phyloP scores from a whole-genome alignment of 2,888 invertebrate species.

The Drosophila barbarae region DNA sequence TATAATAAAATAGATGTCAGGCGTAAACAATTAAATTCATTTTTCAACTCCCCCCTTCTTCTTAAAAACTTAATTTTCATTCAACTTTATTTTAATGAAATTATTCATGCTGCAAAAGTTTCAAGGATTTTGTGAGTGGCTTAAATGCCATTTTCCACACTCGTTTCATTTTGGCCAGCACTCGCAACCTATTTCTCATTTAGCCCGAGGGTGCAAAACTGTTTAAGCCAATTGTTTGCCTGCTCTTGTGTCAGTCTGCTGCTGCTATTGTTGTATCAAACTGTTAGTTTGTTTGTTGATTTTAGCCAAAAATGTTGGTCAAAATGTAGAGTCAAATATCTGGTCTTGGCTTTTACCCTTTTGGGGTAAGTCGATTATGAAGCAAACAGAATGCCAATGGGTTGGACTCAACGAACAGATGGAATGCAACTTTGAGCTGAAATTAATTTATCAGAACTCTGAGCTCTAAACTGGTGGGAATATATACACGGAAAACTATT shows the following conservation, averaged over 20 bases:
- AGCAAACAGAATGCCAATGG: slow-evolving; percentile 33
- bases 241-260: slow-evolving; percentile 1
- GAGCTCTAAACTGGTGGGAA: background rate
- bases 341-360: slow-evolving; percentile 31
- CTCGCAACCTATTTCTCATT: slow-evolving; percentile 1
- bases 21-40: too few relatives aligned
- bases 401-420: slow-evolving; percentile 15
- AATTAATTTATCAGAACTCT: slow-evolving; percentile 36
- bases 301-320: slow-evolving; percentile 28
- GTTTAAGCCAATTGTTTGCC: slow-evolving; percentile 11
- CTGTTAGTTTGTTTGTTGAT: slow-evolving; percentile 12
- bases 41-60: too few relatives aligned
- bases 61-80: too few relatives aligned
- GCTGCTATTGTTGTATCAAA: background rate
- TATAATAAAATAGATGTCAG: too few relatives aligned
- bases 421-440: slow-evolving; percentile 35
- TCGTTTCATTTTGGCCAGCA: slow-evolving; percentile 4
- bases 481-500: background rate
- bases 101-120: background rate
- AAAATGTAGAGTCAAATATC: slow-evolving; percentile 26
- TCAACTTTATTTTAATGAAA: background rate
- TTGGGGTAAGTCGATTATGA: slow-evolving; percentile 47
- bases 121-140: background rate
- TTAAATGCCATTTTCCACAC: slow-evolving; percentile 1
- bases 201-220: slow-evolving; percentile 11